phyloP scores from a whole-genome alignment of 2,797 vertebrate species.

The Mus caroli region DNA sequence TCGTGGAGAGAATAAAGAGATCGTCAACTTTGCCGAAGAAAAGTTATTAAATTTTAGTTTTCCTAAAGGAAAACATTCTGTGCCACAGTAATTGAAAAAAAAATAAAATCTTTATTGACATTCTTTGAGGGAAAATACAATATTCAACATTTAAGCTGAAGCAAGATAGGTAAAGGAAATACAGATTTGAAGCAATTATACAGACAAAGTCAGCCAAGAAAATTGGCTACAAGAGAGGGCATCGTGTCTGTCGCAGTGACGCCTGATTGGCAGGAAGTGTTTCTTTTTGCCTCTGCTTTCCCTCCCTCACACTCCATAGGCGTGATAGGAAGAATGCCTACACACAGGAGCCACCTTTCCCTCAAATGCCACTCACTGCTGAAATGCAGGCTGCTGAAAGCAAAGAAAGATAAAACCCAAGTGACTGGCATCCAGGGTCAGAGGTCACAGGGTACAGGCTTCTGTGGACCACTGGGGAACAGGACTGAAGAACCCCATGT shows the following conservation, averaged over 20 bases:
- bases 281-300: background rate
- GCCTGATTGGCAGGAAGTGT: conserved; percentile 59
- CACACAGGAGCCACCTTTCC: background rate
- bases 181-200: conserved; percentile 75
- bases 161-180: conserved; percentile 74
- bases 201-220: conserved; percentile 72
- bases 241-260: conserved; percentile 37
- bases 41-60: conserved; percentile 83
- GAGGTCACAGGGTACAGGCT: background rate
- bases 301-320: background rate
- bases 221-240: conserved; percentile 61
- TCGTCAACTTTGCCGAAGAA: conserved; percentile 72
- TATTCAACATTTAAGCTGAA: conserved; percentile 79
- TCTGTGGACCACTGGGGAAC: background rate
- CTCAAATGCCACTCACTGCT: background rate
- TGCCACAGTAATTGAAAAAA: conserved; percentile 82
- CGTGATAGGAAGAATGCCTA: background rate
- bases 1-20: conserved; percentile 77
- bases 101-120: conserved; percentile 83
- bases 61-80: conserved; percentile 80
- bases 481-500: background rate
- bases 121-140: conserved; percentile 82
- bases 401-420: conserved; percentile 21
- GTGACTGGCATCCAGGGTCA: background rate
- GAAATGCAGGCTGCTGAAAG: background rate